These are phyloP conservation scores for Idaea biselata DNA, from an alignment of 2,888 invertebrate genomes.

Conservation along the genomic window DNA sequence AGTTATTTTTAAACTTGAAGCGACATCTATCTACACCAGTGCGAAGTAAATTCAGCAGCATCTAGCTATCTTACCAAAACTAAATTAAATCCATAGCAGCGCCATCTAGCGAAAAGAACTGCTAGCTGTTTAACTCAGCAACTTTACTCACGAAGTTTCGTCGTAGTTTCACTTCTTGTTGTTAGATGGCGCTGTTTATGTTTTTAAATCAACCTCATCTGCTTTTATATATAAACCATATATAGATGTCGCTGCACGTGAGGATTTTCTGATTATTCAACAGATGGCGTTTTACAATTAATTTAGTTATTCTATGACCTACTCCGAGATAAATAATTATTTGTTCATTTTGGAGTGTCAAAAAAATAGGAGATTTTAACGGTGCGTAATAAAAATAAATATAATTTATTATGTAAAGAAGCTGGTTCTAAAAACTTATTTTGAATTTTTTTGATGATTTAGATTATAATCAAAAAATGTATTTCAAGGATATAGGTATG, in stretches of 20 bases:
- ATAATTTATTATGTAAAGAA: too few relatives aligned
- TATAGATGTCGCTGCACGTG: constrained; percentile 38
- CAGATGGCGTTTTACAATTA: constrained; percentile 32
- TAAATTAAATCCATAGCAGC: neutral
- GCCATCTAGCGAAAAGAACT: constrained; percentile 26
- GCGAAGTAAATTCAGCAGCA: neutral
- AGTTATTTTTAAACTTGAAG: too few relatives aligned
- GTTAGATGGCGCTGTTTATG: neutral
- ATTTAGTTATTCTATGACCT: neutral
- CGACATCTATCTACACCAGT: too few relatives aligned
- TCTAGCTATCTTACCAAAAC: constrained; percentile 10
- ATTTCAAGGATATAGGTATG: too few relatives aligned
- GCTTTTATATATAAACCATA: neutral
- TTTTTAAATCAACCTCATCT: neutral
- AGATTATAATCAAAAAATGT: too few relatives aligned
- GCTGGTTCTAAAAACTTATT: too few relatives aligned
- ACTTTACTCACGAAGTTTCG: neutral
- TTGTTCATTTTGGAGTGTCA: too few relatives aligned
- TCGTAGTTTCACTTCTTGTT: neutral
- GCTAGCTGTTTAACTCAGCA: neutral
- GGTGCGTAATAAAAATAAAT: too few relatives aligned
- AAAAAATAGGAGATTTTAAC: too few relatives aligned
- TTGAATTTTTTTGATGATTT: too few relatives aligned
- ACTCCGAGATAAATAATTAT: too few relatives aligned
- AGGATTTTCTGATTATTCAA: neutral